Conservation (phyloP, 2,113 vertebrate species). For the Ovibos moschatus region DNA sequence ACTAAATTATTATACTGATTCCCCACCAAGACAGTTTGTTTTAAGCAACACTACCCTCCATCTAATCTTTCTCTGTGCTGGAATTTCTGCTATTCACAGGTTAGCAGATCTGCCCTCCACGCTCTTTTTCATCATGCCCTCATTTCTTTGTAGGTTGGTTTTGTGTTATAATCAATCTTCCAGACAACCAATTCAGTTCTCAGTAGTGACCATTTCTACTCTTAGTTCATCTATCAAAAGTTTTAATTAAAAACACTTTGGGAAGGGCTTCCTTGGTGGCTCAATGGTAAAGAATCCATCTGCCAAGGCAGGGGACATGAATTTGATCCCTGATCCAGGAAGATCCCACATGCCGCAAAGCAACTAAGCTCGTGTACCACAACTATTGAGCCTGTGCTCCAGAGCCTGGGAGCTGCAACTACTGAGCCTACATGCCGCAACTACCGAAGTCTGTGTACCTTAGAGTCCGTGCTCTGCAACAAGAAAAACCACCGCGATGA, state of each 20-base stretch:
- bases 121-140: not conserved
- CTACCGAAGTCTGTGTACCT: not conserved
- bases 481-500: not conserved
- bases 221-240: not conserved
- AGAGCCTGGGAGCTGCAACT: not conserved
- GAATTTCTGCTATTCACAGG: not conserved
- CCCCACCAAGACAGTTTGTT: not conserved
- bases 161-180: not conserved
- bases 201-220: not conserved
- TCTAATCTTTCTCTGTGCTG: not conserved
- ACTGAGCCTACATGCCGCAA: not conserved
- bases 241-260: not conserved
- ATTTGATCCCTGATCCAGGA: not conserved
- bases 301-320: not conserved
- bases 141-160: not conserved
- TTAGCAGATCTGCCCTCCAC: not conserved
- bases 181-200: not conserved
- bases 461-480: not conserved
- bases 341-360: not conserved
- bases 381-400: not conserved
- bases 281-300: not conserved
- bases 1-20: not conserved
- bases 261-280: not conserved
- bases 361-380: not conserved
- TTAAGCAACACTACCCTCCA: not conserved